These are phyloP conservation scores for Lagria hirta DNA, from an alignment of 2,888 invertebrate genomes.

Conservation along the genomic window DNA sequence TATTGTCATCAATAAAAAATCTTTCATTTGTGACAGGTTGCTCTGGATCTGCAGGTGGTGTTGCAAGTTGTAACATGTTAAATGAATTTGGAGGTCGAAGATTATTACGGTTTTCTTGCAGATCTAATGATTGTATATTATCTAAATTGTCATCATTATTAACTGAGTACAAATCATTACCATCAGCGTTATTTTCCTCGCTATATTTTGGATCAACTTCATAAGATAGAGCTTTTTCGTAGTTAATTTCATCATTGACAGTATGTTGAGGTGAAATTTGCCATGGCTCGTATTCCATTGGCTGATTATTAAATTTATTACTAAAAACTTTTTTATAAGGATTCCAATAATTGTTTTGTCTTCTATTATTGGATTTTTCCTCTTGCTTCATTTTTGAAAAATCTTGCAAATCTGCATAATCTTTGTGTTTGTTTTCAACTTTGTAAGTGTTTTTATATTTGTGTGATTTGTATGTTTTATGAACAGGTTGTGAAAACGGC, in stretches of 20 bases:
- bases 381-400: slow-evolving; percentile 6
- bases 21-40: slow-evolving; percentile 6
- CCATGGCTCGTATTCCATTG: slow-evolving; percentile 1
- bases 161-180: slow-evolving; percentile 17
- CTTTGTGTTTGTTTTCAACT: slow-evolving; percentile 3
- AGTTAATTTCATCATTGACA: slow-evolving; percentile 7
- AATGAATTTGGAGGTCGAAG: not conserved
- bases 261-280: slow-evolving; percentile 1
- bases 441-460: too few species aligned
- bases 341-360: slow-evolving; percentile 1
- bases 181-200: slow-evolving; percentile 12
- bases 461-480: slow-evolving; percentile 8
- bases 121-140: slow-evolving; percentile 5
- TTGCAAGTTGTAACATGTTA: not conserved
- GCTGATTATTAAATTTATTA: slow-evolving; percentile 2
- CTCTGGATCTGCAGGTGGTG: not conserved
- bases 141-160: too few species aligned
- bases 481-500: too few species aligned
- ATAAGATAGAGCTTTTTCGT: slow-evolving; percentile 11
- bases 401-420: slow-evolving; percentile 11
- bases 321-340: not conserved
- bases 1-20: slow-evolving; percentile 7
- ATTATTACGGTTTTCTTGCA: not conserved
- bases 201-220: slow-evolving; percentile 7
- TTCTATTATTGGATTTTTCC: slow-evolving; percentile 3